These are phyloP conservation scores for Nibea coibor DNA, from an alignment of 2,113 vertebrate species.

Conservation along the genomic window DNA sequence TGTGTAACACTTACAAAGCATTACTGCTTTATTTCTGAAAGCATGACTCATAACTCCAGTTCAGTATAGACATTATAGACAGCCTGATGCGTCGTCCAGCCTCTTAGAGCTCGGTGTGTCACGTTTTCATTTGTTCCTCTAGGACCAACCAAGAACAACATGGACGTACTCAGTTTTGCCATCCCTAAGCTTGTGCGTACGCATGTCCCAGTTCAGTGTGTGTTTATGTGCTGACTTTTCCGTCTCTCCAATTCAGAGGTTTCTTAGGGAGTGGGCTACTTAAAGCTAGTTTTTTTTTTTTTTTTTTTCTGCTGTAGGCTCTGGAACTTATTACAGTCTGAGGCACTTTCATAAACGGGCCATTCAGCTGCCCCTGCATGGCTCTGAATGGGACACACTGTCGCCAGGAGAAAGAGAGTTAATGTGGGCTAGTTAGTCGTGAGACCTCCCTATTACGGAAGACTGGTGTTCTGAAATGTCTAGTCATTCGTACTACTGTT, in stretches of 20 bases:
- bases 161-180: constrained; percentile 69
- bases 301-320: constrained; percentile 61
- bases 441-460: constrained; percentile 63
- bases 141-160: constrained; percentile 69
- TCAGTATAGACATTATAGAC: constrained; percentile 11
- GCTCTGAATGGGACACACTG: constrained; percentile 79
- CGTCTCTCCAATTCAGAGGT: constrained; percentile 70
- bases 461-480: constrained; percentile 52
- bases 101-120: constrained; percentile 26
- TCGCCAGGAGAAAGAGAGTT: constrained; percentile 74
- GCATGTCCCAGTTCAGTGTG: constrained; percentile 55
- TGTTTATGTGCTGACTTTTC: constrained; percentile 77
- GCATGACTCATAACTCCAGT: constrained; percentile 15
- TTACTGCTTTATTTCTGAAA: constrained; percentile 21
- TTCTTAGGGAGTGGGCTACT: constrained; percentile 75
- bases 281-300: constrained; percentile 47
- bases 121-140: constrained; percentile 63
- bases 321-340: constrained; percentile 83
- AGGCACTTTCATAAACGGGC: constrained; percentile 79
- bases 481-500: constrained; percentile 22
- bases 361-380: constrained; percentile 73
- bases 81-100: constrained; percentile 30
- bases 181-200: constrained; percentile 28
- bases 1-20: not conserved
- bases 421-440: constrained; percentile 71